Evolutionary conservation across 1,140 invertebrate species (phyloP).

Genomic region (Ptiloglossa arizonensis): DNA sequence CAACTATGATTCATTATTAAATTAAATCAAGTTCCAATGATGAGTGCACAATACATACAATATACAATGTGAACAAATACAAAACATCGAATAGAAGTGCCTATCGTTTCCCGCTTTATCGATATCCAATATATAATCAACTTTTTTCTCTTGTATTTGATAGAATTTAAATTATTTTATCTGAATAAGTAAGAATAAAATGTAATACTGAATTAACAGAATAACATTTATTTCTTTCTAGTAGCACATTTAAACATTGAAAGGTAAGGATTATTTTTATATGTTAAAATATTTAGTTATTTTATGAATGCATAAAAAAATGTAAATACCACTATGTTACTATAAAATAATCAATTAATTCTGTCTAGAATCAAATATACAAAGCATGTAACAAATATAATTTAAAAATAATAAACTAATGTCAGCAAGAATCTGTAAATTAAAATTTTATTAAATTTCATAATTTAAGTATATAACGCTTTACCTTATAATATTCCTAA

Average conservation of each 20-base stretch:
- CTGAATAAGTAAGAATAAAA: slow-evolving; percentile 38
- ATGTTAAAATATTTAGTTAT: slow-evolving; percentile 45
- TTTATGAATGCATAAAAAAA: slow-evolving; percentile 35
- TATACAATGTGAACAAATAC: slow-evolving; percentile 62
- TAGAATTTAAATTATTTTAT: slow-evolving; percentile 23
- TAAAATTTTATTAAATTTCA: slow-evolving; percentile 68
- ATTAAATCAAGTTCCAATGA: slow-evolving; percentile 53
- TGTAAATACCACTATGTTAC: slow-evolving; percentile 23
- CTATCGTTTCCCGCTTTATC: slow-evolving; percentile 58
- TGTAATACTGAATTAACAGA: slow-evolving; percentile 21
- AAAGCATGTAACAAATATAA: slow-evolving; percentile 47
- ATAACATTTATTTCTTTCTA: slow-evolving; percentile 24
- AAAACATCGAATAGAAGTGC: slow-evolving; percentile 55
- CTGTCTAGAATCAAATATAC: slow-evolving; percentile 50
- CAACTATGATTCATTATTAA: slow-evolving; percentile 44
- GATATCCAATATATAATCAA: slow-evolving; percentile 45
- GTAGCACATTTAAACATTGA: background rate
- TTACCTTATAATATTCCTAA: slow-evolving; percentile 67
- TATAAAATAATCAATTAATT: slow-evolving; percentile 42
- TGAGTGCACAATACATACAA: slow-evolving; percentile 63
- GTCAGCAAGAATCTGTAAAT: slow-evolving; percentile 62
- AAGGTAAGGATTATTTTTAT: slow-evolving; percentile 11
- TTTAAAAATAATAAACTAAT: slow-evolving; percentile 52
- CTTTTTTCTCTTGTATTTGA: slow-evolving; percentile 6
- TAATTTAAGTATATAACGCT: slow-evolving; percentile 64